phyloP scores from a whole-genome alignment of 1,140 invertebrate species.

The Eubasilissa regina region DNA sequence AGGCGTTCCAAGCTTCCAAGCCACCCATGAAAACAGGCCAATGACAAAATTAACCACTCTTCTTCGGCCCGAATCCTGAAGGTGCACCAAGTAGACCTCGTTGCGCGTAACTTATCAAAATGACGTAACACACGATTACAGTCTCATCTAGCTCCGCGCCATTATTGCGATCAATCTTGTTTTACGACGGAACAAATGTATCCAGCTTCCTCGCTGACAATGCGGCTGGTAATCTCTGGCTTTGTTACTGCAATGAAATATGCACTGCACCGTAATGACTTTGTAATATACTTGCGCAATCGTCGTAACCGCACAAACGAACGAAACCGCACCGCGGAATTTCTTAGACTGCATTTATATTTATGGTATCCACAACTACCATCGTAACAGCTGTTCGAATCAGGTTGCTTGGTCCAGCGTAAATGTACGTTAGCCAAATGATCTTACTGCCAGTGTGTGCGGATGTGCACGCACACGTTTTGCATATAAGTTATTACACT shows the following conservation, averaged over 20 bases:
- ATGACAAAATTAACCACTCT: too few species aligned
- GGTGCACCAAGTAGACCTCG: neutral
- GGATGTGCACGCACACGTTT: too few species aligned
- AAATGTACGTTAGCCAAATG: too few species aligned
- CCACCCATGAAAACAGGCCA: too few species aligned
- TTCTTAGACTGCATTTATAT: neutral
- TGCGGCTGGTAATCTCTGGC: slow-evolving; percentile 1
- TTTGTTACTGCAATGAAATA: slow-evolving; percentile 19
- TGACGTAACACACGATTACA: neutral
- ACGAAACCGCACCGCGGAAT: neutral
- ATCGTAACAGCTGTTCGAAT: too few species aligned
- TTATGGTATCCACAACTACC: too few species aligned
- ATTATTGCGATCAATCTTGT: slow-evolving; percentile 28
- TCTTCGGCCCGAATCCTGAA: too few species aligned
- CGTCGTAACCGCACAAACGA: slow-evolving; percentile 31
- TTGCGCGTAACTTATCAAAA: too few species aligned
- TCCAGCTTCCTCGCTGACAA: slow-evolving; percentile 16
- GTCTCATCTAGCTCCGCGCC: neutral
- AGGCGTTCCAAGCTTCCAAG: too few species aligned
- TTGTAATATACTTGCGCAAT: slow-evolving; percentile 30
- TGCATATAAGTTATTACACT: too few species aligned
- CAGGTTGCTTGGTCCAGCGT: too few species aligned
- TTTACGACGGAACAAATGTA: neutral
- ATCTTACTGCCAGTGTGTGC: too few species aligned
- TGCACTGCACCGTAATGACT: slow-evolving; percentile 28